Conservation (phyloP, 1,140 invertebrate genomes). For the Neocloeon triangulifer region DNA sequence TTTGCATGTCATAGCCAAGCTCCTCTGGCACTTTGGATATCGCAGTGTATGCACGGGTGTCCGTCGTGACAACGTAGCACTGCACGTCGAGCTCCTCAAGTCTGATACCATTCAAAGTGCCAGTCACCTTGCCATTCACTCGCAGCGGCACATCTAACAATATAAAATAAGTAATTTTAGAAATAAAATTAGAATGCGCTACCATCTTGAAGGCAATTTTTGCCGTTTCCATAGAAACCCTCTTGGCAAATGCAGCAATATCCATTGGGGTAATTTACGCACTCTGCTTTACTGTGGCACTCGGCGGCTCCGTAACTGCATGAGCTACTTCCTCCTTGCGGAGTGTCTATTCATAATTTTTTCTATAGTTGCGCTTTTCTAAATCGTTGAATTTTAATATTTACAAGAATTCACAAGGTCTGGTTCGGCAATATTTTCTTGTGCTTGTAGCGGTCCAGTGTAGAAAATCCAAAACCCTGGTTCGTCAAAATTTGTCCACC, state of each 20-base stretch:
- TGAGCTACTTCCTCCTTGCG: conserved; percentile 17
- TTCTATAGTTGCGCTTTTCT: no score
- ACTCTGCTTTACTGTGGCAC: conserved; percentile 62
- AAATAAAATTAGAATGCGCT: conserved; percentile 6
- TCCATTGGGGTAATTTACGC: conserved; percentile 55
- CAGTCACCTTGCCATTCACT: conserved; percentile 63
- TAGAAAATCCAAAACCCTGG: no score
- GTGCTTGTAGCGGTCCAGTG: no score
- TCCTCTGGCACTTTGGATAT: conserved; percentile 49
- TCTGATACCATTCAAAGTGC: conserved; percentile 48
- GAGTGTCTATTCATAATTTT: no score
- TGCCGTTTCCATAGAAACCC: conserved; percentile 76
- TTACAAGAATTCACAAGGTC: background rate
- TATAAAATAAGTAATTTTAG: conserved; percentile 7
- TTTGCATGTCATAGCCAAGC: conserved; percentile 56
- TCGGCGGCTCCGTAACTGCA: conserved; percentile 31
- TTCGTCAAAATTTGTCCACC: no score
- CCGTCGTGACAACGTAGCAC: conserved; percentile 71
- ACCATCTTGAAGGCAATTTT: conserved; percentile 64
- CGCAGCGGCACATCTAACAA: conserved; percentile 31
- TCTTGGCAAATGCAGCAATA: conserved; percentile 70
- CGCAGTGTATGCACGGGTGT: conserved; percentile 78
- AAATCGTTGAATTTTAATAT: no score
- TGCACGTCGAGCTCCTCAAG: conserved; percentile 66
- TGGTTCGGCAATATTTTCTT: no score